A percentile compares a stretch with the other conserved stretches of the same genome.
Evolutionary conservation across 2,113 vertebrate genomes (phyloP).

Genomic region (Choloepus hoffmanni): DNA sequence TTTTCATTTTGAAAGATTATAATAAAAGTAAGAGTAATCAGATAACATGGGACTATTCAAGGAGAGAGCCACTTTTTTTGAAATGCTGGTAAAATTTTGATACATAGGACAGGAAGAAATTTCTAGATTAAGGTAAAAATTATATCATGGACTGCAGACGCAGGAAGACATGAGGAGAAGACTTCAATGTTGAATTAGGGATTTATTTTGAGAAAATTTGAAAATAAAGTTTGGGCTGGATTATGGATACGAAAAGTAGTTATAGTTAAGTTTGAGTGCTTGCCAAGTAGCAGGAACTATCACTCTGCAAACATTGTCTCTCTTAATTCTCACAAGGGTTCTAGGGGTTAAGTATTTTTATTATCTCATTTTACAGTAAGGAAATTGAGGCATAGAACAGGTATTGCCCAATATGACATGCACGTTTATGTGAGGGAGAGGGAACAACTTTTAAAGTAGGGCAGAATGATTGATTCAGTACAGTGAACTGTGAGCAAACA

Average conservation of each 20-base stretch:
- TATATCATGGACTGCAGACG: not conserved
- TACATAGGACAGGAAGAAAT: not conserved
- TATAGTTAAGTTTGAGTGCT: not conserved
- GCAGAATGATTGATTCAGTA: not conserved
- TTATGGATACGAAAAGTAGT: not conserved
- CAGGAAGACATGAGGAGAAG: not conserved
- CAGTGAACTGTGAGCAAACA: not conserved
- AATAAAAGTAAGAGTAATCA: not conserved
- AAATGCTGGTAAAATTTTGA: not conserved
- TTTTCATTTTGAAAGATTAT: not conserved
- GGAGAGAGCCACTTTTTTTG: not conserved
- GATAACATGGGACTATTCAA: not conserved
- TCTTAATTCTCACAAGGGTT: not conserved
- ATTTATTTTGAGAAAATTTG: slow-evolving; percentile 20
- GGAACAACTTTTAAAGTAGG: not conserved
- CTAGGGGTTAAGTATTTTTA: not conserved
- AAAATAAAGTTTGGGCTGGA: not conserved
- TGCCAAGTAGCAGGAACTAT: not conserved
- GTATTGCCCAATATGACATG: not conserved
- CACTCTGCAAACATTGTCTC: not conserved
- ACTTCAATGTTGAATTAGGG: not conserved
- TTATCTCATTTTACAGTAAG: not conserved
- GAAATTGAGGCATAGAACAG: not conserved
- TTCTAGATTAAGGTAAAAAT: not conserved
- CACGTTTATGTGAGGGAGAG: not conserved